Evolutionary conservation across 2,888 invertebrate genomes (phyloP).

Genomic region (Spodoptera picta): DNA sequence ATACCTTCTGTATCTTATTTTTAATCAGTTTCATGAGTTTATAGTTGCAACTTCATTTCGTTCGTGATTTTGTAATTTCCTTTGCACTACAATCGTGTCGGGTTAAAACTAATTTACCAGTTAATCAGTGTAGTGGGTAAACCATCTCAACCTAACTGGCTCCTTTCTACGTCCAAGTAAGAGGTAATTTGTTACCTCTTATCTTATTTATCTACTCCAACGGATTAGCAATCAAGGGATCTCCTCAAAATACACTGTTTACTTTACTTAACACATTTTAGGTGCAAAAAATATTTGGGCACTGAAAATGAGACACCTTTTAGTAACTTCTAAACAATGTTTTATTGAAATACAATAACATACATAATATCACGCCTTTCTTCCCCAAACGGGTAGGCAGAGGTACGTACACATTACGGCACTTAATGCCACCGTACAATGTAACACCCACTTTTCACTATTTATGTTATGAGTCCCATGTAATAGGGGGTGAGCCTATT

Average conservation of each 20-base stretch:
- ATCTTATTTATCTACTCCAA: constrained; percentile 46
- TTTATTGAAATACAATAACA: neutral
- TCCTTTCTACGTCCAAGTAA: constrained; percentile 26
- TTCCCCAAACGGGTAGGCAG: too few relatives aligned
- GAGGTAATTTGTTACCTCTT: constrained; percentile 40
- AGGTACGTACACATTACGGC: too few relatives aligned
- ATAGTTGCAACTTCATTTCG: too few relatives aligned
- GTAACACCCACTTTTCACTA: too few relatives aligned
- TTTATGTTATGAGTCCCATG: too few relatives aligned
- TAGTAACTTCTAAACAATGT: constrained; percentile 1
- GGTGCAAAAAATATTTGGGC: constrained; percentile 12
- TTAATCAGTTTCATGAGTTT: too few relatives aligned
- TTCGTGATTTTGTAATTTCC: neutral
- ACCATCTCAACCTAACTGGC: constrained; percentile 29
- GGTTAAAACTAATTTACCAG: constrained; percentile 3
- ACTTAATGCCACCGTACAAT: too few relatives aligned
- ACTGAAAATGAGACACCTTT: constrained; percentile 12
- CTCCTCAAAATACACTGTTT: constrained; percentile 22
- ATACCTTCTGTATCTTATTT: too few relatives aligned
- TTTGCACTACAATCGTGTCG: neutral
- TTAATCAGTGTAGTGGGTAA: constrained; percentile 29
- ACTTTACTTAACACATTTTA: constrained; percentile 14
- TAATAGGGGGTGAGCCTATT: too few relatives aligned
- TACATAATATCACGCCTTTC: too few relatives aligned
- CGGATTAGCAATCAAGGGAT: constrained; percentile 42